Percentiles rank a stretch among this genome's conserved stretches.
phyloP scores from a whole-genome alignment of 2,797 vertebrate genomes.

The Lagocephalus sceleratus region DNA sequence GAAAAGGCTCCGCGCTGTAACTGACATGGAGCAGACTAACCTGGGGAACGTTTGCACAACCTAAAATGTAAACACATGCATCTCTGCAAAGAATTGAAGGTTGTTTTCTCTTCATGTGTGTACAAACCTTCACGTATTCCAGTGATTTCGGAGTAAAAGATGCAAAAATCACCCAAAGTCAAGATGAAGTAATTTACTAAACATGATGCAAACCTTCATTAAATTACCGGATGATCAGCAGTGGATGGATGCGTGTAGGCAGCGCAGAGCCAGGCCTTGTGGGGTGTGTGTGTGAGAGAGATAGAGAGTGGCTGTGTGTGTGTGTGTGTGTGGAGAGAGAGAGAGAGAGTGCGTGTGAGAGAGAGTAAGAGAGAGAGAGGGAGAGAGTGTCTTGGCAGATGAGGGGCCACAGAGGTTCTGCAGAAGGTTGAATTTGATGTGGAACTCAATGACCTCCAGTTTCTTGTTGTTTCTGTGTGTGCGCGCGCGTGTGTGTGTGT shows the following conservation, averaged over 20 bases:
- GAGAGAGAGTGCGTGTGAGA: slow-evolving; percentile 1
- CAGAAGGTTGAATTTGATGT: slow-evolving; percentile 50
- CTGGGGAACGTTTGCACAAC: too few relatives aligned
- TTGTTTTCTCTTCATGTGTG: background rate
- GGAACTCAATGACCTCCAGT: slow-evolving; percentile 41
- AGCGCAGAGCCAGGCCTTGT: slow-evolving; percentile 25
- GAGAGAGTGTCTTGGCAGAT: slow-evolving; percentile 41
- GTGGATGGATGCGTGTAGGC: slow-evolving; percentile 11
- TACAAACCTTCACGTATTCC: too few relatives aligned
- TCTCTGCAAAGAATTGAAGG: background rate
- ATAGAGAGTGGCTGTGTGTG: slow-evolving; percentile 10
- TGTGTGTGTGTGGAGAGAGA: background rate
- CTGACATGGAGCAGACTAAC: background rate
- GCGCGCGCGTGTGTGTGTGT: slow-evolving; percentile 14
- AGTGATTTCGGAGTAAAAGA: slow-evolving; percentile 1
- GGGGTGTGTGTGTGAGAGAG: slow-evolving; percentile 22
- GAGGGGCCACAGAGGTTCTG: slow-evolving; percentile 29
- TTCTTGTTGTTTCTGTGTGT: slow-evolving; percentile 1
- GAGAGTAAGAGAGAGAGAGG: slow-evolving; percentile 1
- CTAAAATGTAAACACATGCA: background rate
- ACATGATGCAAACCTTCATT: slow-evolving; percentile 36
- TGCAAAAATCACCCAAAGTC: slow-evolving; percentile 12
- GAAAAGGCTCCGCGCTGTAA: too few relatives aligned
- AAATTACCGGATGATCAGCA: slow-evolving; percentile 20
- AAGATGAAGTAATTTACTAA: slow-evolving; percentile 33